A percentile compares a stretch with the other conserved stretches of the same genome.
phyloP scores from a whole-genome alignment of 2,797 vertebrate genomes.

The Philypnodon macrostomus region DNA sequence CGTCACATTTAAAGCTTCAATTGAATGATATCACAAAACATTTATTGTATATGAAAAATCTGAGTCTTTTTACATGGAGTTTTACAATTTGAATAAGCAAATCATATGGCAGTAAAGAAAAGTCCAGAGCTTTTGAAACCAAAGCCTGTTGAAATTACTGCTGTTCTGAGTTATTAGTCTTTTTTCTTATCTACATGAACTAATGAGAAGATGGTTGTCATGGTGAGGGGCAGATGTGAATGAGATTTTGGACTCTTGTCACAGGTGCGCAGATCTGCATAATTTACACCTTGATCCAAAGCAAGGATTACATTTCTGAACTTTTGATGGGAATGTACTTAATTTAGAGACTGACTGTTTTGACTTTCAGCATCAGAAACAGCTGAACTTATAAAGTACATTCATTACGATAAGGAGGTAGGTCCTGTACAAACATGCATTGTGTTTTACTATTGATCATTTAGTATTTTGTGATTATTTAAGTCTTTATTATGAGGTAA shows the following conservation, averaged over 20 bases:
- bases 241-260: constrained; percentile 10
- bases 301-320: neutral
- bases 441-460: too few relatives aligned
- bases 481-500: too few relatives aligned
- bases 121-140: neutral
- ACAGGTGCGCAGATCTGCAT: constrained; percentile 2
- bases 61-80: neutral
- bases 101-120: neutral
- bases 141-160: neutral
- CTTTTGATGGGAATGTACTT: neutral
- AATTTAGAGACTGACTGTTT: neutral
- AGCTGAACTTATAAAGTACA: too few relatives aligned
- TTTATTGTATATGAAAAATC: neutral
- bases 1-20: too few relatives aligned
- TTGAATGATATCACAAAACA: neutral
- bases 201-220: constrained; percentile 2
- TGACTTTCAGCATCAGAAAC: too few relatives aligned
- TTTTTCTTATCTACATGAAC: constrained; percentile 3
- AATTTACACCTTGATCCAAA: constrained; percentile 11
- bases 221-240: neutral
- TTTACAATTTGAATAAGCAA: neutral
- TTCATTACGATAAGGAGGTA: too few relatives aligned
- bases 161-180: neutral
- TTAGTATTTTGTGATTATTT: too few relatives aligned
- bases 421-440: too few relatives aligned